Evolutionary conservation across 2,113 vertebrate species (phyloP).

Genomic region (Haemorhous mexicanus): DNA sequence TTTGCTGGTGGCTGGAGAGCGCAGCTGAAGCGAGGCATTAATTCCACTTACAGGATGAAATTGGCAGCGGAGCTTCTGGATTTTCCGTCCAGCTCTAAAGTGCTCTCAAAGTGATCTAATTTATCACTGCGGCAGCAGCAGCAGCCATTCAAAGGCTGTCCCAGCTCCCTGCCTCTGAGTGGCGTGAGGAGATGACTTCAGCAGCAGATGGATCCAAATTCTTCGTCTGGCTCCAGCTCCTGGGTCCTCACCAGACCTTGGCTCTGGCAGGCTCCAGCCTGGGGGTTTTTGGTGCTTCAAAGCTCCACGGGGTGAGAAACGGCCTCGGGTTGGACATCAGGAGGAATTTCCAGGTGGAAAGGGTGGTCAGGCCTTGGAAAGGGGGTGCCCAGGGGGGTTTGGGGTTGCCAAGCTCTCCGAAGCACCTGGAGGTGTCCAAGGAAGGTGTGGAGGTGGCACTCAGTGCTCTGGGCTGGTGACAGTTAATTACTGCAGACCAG

Average conservation of each 20-base stretch:
- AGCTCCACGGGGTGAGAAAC: rapidly evolving
- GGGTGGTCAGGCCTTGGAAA: no score
- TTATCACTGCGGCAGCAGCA: conserved; percentile 50
- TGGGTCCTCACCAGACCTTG: not conserved
- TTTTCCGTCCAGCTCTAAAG: conserved; percentile 42
- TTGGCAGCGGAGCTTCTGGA: conserved; percentile 40
- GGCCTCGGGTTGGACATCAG: not conserved
- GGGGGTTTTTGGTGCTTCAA: not conserved
- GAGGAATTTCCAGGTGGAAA: not conserved
- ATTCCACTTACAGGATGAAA: conserved; percentile 30
- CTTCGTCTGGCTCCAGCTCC: not conserved
- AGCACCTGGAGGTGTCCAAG: not conserved
- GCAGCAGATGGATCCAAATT: not conserved
- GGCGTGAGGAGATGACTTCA: conserved; percentile 26
- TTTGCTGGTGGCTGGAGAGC: not conserved
- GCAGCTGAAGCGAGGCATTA: not conserved
- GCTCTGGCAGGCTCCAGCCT: not conserved
- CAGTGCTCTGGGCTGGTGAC: not conserved
- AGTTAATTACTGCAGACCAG: no score
- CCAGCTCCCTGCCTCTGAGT: not conserved
- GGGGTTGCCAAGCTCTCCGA: not conserved
- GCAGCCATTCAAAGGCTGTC: conserved; percentile 14
- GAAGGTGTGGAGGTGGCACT: not conserved
- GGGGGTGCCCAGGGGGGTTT: not conserved
- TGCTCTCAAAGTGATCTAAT: conserved; percentile 57